Percentiles rank a stretch among this genome's conserved stretches.
Conservation (phyloP, 1,140 invertebrate genomes). For the Philopotamus ludificatus region DNA sequence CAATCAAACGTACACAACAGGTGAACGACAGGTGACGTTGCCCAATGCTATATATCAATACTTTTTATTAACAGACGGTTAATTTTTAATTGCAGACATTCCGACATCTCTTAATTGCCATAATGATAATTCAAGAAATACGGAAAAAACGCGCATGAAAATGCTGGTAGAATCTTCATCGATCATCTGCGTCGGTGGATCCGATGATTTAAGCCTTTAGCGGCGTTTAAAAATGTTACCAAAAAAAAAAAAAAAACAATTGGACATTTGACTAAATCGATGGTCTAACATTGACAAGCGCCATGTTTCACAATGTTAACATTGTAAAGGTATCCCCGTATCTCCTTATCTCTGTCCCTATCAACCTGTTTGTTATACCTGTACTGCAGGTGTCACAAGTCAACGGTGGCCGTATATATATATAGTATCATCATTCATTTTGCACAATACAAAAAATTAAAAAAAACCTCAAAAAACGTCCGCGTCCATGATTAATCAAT, state of each 20-base stretch:
- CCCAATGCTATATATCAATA: too few relatives aligned
- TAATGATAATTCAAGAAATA: too few relatives aligned
- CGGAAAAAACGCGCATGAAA: too few relatives aligned
- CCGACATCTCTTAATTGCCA: too few relatives aligned
- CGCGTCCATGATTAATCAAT: not conserved
- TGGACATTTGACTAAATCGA: slow-evolving; percentile 29
- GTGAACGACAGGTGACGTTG: not conserved
- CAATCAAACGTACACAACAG: not conserved
- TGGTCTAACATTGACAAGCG: slow-evolving; percentile 32
- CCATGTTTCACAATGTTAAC: slow-evolving; percentile 31
- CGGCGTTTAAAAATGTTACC: not conserved
- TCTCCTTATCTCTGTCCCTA: slow-evolving; percentile 24
- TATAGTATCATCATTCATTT: too few relatives aligned
- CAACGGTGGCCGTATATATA: slow-evolving; percentile 12
- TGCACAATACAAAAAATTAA: too few relatives aligned
- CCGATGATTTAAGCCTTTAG: too few relatives aligned
- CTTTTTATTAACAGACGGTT: too few relatives aligned
- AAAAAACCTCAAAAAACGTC: not conserved
- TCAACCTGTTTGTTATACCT: slow-evolving; percentile 31
- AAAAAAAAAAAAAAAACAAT: slow-evolving; percentile 6
- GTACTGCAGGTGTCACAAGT: slow-evolving; percentile 23
- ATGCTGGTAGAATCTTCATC: too few relatives aligned
- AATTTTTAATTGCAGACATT: too few relatives aligned
- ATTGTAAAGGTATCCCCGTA: slow-evolving; percentile 28
- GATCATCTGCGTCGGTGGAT: too few relatives aligned